A percentile compares a stretch with the other conserved stretches of the same genome.
These are phyloP conservation scores for Epizoanthus illoricatus DNA, from an alignment of 92 coral and sea anemone species.

Conservation along the genomic window DNA sequence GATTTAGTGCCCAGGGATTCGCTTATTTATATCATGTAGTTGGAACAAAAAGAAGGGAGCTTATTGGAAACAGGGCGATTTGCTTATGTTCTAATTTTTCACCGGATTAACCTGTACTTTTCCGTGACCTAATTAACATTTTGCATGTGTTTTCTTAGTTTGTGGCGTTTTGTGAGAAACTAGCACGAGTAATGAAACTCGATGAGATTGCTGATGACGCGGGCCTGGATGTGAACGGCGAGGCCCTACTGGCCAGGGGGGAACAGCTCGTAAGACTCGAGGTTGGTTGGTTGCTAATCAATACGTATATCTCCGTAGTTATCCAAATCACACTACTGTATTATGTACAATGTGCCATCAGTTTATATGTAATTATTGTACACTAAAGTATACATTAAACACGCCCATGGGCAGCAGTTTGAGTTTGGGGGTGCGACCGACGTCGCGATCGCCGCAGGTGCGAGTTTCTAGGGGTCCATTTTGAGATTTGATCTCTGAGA, in stretches of 20 bases:
- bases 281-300: slow-evolving; percentile 43
- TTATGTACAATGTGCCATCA: background rate
- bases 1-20: no score
- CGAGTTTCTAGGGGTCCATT: no score
- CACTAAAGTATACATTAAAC: no score
- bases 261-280: slow-evolving; percentile 93
- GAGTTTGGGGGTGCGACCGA: no score
- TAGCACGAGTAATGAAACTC: slow-evolving; percentile 90
- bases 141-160: slow-evolving; percentile 49
- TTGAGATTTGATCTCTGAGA: no score
- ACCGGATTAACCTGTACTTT: no score
- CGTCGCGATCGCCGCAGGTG: no score
- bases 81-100: background rate
- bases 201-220: slow-evolving; percentile 96
- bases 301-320: background rate
- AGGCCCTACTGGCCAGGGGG: slow-evolving; percentile 93
- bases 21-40: no score
- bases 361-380: background rate
- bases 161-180: slow-evolving; percentile 90
- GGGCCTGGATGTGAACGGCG: slow-evolving; percentile 95
- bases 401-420: no score
- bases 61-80: background rate
- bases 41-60: background rate
- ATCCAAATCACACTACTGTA: background rate
- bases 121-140: background rate